Evolutionary conservation across 2,888 invertebrate genomes (phyloP), one percentile per base, ranked within the genome.

Genomic region (Xylophagus ater): DNA sequence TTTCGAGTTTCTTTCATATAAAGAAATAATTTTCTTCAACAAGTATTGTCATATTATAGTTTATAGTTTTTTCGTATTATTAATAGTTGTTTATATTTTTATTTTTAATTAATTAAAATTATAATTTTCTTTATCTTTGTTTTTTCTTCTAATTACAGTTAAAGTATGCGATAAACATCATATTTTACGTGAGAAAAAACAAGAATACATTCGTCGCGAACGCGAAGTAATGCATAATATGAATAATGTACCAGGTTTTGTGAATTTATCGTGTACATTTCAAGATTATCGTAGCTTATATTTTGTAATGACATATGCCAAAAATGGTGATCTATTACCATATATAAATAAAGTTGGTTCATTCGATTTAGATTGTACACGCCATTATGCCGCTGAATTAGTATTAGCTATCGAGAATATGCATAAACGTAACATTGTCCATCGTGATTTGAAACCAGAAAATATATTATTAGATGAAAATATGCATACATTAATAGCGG

Each of bases 141-240:
- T 31, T 34, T 33, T 42, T 32, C 9, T 12, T 44, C 18, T 43
- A 28, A 19, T 55, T 76, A 38, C 74, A 86, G 89, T 97, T 59
- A 98, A 98, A 78, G 93, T 96, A n/a, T 84, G 94, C 65, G 89
- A 93, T 57, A 98, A 98, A 69, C 72, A 77, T 35, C 86, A 92
- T 65, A 93, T 98, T 51, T 75, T 93, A 51, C 75, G 83, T 49
- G 93, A 97, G 67, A 85, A 84, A 62, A 97, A 97, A 68, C 79
- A 83, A 53, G 84, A 88, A 58, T 90, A 92, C 65, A 84, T 97
- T 42, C 81, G 82, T 60, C 73, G 94, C 30, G 98, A 99, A 66
- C 93, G 92, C 61, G 90, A 94, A 58, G 88, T 92, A 18, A 70
- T 97, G 60, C 84, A 88, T 61, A 78, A 83, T 66, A 69, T 94